Conservation (phyloP, 2,888 invertebrate genomes). For the Brachyopa scutellaris region DNA sequence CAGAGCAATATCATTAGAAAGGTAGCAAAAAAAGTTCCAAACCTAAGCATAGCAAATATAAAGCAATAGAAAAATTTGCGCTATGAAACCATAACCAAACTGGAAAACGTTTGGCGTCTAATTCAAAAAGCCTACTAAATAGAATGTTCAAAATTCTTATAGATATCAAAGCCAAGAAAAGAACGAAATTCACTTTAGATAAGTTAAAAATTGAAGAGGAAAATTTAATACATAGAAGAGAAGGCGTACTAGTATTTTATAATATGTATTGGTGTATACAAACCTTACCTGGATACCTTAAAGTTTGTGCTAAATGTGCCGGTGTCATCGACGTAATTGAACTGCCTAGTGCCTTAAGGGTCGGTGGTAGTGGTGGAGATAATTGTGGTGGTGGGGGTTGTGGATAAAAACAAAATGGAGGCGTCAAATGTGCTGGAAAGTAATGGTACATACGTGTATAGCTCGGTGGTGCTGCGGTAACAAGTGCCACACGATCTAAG, state of each 20-base stretch:
- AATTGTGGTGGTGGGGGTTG: slow-evolving; percentile 80
- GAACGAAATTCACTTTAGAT: too few species aligned
- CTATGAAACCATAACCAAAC: too few species aligned
- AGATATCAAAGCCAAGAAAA: neutral
- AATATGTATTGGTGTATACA: slow-evolving; percentile 71
- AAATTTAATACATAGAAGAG: neutral
- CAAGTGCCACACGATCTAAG: slow-evolving; percentile 86
- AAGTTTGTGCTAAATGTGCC: slow-evolving; percentile 81
- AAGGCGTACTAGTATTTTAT: too few species aligned
- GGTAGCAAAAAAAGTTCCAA: too few species aligned
- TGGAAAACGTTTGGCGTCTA: too few species aligned
- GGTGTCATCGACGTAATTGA: slow-evolving; percentile 79
- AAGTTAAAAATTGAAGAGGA: too few species aligned
- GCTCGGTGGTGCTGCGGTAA: slow-evolving; percentile 84
- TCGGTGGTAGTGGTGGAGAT: slow-evolving; percentile 78
- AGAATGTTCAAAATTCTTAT: too few species aligned
- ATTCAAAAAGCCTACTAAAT: too few species aligned
- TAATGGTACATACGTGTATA: slow-evolving; percentile 85
- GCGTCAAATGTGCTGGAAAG: slow-evolving; percentile 84
- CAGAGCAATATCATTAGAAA: too few species aligned
- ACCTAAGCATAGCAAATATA: too few species aligned
- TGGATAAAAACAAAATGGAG: slow-evolving; percentile 82
- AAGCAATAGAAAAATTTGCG: too few species aligned
- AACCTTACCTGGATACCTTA: slow-evolving; percentile 82
- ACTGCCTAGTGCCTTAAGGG: slow-evolving; percentile 80